Base-by-base conservation (phyloP, 2,797 vertebrate genomes). In the Syndactyla subalaris region DNA sequence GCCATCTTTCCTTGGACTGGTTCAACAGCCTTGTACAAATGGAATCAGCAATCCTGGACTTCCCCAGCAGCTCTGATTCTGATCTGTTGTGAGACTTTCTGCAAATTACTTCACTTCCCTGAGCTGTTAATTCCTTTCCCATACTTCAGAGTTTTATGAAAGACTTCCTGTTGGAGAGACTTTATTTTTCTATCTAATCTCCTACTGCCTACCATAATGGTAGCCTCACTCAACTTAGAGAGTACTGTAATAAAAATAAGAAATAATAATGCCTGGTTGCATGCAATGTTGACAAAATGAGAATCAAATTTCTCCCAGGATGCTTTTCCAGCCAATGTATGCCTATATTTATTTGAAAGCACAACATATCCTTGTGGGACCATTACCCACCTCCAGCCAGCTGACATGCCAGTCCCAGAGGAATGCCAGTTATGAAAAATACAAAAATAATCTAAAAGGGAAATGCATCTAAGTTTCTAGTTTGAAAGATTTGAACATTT, bases 401-500 rank as follows among this genome's bases (percentile, higher is more conserved):
- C 51, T 75, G 32, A 68, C 43, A 45, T 65, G 89, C 30, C 62
- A 73, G 23, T 96, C 93, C 55, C 95, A 68, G 29, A 75, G 89
- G 93, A 94, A 89, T 78, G 54, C 8, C 66, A 66, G 87, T 85
- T 91, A 63, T 13, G 29, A 93, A 92, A 92, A 89, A 72, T 52
- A 78, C 27, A 84, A 84, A 95, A 89, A 75, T 62, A 95, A 89
- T 59, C 68, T 39, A 78, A 86, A 89, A 91, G 36, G 73, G 92
- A 91, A 84, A 88, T 0, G 0, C 39, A 91, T 92, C 71, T 86
- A 85, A 89, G 26, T 85, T 93, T 75, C 43, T 51, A 49, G 61
- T 89, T 85, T 80, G 78, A 93, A 92, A 91, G 58, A 91, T 78
- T 14, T 88, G 78, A 89, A 75, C 48, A 45, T 46, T 96, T 89